Base-by-base conservation (phyloP, 2,113 vertebrate species). In the Aldabrachelys gigantea region DNA sequence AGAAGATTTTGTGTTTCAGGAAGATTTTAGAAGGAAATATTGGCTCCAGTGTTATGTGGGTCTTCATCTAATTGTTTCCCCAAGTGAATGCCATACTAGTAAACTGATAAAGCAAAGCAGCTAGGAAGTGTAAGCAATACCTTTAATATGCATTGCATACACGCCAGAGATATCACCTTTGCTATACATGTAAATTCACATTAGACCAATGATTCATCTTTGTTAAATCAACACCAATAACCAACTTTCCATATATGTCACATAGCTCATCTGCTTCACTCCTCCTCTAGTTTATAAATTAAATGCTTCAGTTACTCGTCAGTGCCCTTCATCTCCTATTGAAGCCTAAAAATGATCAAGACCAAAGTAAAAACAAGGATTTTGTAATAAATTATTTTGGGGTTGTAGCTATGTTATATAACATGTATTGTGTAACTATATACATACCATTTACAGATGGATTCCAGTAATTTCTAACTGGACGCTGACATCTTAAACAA, bases 81-180 rank as follows among this genome's bases (percentile, higher is more conserved):
- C 85, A 93, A 95, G 47, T 53, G 41, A 88, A 83, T 87, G 86
- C 79, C 88, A 87, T 89, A 75, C 85, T 79, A 35, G 83, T 78
- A 86, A 65, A 96, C 95, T 93, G 94, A 69, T 93, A 93, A 85
- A 94, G 89, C 87, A 96, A 93, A 95, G 94, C 89, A 96, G 87
- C 65, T 44, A 47, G 47, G 27, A 95, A 88, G 89, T 81, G 72
- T 0, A 1, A 84, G 85, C 65, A 19, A 0, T 47, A 84, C 83
- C 85, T 94, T 89, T 62, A 10, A 65, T 87, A 78, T 75, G 72
- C 87, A 69, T 24, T 82, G 50, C 7, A n/a, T 2, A 57, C 89
- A 80, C 2, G 0, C 47, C 80, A 56, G n/a, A 1, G 69, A 14
- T n/a, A 1, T 62, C 65, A 54, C 84, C 83, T 87, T 62, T 62